Evolutionary conservation across 2,113 vertebrate species (phyloP), one percentile per base, ranked within the genome.

Genomic region (Edolisoma coerulescens): DNA sequence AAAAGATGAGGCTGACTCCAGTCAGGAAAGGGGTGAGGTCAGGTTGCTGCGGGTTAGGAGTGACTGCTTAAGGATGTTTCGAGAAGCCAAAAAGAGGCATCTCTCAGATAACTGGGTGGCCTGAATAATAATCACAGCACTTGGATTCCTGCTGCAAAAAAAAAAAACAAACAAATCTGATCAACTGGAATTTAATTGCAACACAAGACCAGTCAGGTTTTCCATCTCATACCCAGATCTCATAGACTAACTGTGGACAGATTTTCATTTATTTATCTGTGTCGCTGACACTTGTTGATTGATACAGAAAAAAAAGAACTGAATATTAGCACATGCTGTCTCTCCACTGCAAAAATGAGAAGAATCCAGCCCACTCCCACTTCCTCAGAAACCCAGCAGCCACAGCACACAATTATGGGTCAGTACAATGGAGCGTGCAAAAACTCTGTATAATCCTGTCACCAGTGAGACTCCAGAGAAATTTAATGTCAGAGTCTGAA

Each of bases 401-500:
- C 88, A 57, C 28, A 2, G 75, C 54, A 88, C 49, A 5, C 41
- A 90, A 53, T 81, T 84, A 92, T 2, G 3, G 68, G 71, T 67
- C 87, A 61, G 67, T 35, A 94, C 57, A 91, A 92, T 8, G 15
- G n/a, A 77, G 35, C 4, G 0, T 65, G 56, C 50, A 78, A 76
- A 89, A 91, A 17, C 74, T 68, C 73, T 47, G 82, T 87, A 79
- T 65, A 69, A 44, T 54, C 68, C 71, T 91, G 92, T 71, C 91
- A 79, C 33, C 1, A 0, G 24, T 33, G 33, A 89, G n/a, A n/a
- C 67, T 78, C 47, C 74, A 70, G 42, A 81, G 87, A 91, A 91
- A 93, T 89, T 91, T 83, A 69, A 95, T 87, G 59, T 93, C 35
- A 41, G 28, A 73, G 37, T 26, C 84, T 81, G 65, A 87, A 89